Evolutionary conservation across 2,113 vertebrate genomes (phyloP), one percentile per base, ranked within the genome.

Genomic region (Entelurus aequoreus): DNA sequence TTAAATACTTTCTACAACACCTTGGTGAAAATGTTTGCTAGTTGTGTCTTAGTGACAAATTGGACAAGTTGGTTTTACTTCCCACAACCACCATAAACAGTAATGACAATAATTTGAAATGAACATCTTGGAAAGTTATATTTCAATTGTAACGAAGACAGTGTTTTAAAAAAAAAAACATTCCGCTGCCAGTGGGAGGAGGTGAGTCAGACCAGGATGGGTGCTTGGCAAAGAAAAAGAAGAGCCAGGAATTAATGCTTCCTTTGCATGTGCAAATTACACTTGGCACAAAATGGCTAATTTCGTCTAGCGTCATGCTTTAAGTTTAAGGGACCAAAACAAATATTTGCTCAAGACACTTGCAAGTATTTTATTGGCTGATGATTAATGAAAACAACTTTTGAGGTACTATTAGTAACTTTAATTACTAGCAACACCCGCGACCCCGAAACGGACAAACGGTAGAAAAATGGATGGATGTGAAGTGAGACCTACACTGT

Each of bases 171-270:
- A 1, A 13, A n/a, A n/a, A 16, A 16, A 9, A 14, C 8, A 40
- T 5, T 55, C 13, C 5, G 14, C 35, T 44, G 54, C 37, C 54
- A 21, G 58, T 19, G 49, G 48, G 56, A 57, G 54, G n/a, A 35
- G 21, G 65, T 82, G 79, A 82, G 58, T 82, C 77, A 80, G 40
- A 60, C 13, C 28, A 2, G 40, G 35, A 65, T 78, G 68, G 74
- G 78, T 66, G 67, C 38, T 14, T 72, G 72, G 64, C 36, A 14
- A 54, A 49, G 49, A 63, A 50, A 14, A 54, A 49, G 49, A 63
- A 50, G 60, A 52, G 63, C 13, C 3, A 53, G 44, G 55, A 35
- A 19, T 11, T 40, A 57, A 37, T 47, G 60, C 54, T 64, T 74
- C 36, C 63, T 58, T 14, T n/a, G 8, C 12, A 56, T 48, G 16